These are phyloP conservation scores for Synanthedon myopaeformis DNA, from an alignment of 2,888 invertebrate genomes.

Conservation along the genomic window DNA sequence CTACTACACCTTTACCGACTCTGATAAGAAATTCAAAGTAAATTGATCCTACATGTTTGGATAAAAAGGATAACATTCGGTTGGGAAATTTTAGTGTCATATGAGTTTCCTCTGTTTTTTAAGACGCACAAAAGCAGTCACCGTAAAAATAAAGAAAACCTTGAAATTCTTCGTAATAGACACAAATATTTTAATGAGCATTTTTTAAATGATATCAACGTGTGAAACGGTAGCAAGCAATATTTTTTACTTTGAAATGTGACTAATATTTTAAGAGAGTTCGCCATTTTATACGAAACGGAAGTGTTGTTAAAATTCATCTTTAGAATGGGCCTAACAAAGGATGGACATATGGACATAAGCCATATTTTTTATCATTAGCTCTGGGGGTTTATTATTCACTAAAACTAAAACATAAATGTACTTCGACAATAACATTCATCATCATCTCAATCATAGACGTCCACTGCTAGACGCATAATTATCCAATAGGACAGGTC, in stretches of 20 bases:
- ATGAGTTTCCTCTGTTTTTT: constrained; percentile 16
- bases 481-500: too few relatives aligned
- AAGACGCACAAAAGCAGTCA: constrained; percentile 25
- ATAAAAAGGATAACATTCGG: constrained; percentile 7
- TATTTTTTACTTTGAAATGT: constrained; percentile 28
- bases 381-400: too few relatives aligned
- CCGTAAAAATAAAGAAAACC: constrained; percentile 29
- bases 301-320: constrained; percentile 59
- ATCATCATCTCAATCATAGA: too few relatives aligned
- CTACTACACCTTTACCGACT: constrained; percentile 6
- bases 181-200: constrained; percentile 59
- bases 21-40: neutral
- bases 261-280: neutral
- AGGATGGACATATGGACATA: too few relatives aligned
- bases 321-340: too few relatives aligned
- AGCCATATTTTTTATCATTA: too few relatives aligned
- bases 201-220: constrained; percentile 40
- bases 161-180: constrained; percentile 46
- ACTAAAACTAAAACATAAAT: too few relatives aligned
- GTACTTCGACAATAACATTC: too few relatives aligned
- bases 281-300: constrained; percentile 19
- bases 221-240: constrained; percentile 33
- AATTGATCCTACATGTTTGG: constrained; percentile 1
- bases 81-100: constrained; percentile 2
- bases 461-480: too few relatives aligned